phyloP scores from a whole-genome alignment of 1,140 invertebrate species.

The Psix sp. region DNA sequence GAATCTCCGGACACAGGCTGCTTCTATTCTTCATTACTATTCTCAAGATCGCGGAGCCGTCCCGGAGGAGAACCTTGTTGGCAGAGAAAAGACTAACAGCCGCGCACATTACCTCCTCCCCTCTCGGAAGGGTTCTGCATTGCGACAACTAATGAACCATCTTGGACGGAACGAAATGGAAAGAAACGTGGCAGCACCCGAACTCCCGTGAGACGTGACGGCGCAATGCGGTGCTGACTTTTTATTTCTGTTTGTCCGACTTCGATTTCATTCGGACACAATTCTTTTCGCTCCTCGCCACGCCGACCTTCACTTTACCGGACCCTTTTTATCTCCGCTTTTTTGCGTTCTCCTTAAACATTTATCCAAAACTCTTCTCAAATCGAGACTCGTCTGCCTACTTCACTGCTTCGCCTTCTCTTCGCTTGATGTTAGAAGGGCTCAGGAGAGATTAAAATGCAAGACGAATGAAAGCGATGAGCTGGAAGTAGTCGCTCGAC shows the following conservation, averaged over 20 bases:
- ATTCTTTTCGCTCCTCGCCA: constrained; percentile 39
- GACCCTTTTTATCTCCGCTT: constrained; percentile 11
- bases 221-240: constrained; percentile 76
- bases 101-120: constrained; percentile 29
- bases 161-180: constrained; percentile 70
- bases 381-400: constrained; percentile 24
- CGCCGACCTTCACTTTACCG: constrained; percentile 35
- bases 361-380: constrained; percentile 22
- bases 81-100: constrained; percentile 57
- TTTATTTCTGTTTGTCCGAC: constrained; percentile 63
- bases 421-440: constrained; percentile 22
- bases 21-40: constrained; percentile 72
- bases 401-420: constrained; percentile 37
- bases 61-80: constrained; percentile 50
- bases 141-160: constrained; percentile 78
- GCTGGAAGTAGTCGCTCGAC: constrained; percentile 24
- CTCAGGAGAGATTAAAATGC: constrained; percentile 52
- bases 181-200: constrained; percentile 55
- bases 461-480: constrained; percentile 49
- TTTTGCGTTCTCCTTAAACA: constrained; percentile 28
- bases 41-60: constrained; percentile 62
- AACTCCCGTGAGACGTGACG: constrained; percentile 75
- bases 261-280: constrained; percentile 53
- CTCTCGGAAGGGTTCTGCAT: constrained; percentile 71
- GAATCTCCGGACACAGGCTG: constrained; percentile 67